Conservation (phyloP, 2,888 invertebrate genomes). For the Drosophila hamatofila region DNA sequence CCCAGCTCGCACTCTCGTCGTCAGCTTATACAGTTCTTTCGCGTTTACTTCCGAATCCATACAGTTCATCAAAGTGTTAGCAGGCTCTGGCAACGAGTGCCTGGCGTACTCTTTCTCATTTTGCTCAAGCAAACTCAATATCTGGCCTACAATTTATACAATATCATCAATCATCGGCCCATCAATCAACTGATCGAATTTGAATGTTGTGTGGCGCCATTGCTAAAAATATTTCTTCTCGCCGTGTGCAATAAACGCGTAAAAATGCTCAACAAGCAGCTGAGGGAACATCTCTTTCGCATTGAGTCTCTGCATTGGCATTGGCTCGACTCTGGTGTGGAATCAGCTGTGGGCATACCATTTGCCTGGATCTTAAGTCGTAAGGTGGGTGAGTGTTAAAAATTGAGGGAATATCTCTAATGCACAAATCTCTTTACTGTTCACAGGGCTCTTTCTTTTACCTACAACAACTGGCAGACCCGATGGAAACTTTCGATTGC, state of each 20-base stretch:
- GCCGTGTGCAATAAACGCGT: constrained; percentile 12
- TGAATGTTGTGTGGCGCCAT: background rate
- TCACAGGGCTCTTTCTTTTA: constrained; percentile 2
- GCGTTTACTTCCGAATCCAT: background rate
- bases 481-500: background rate
- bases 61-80: background rate
- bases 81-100: constrained; percentile 7
- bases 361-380: background rate
- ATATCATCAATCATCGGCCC: background rate
- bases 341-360: background rate
- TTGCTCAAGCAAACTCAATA: background rate
- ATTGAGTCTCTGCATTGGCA: constrained; percentile 2
- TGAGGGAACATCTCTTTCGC: background rate
- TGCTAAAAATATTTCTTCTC: constrained; percentile 3
- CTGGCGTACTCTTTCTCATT: background rate
- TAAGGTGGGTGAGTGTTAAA: background rate
- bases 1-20: background rate
- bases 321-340: background rate
- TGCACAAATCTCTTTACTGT: fast-evolving
- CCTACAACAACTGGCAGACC: background rate
- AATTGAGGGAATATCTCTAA: background rate
- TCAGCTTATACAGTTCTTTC: constrained; percentile 8
- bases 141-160: background rate
- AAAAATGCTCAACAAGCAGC: background rate
- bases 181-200: background rate